Base-by-base conservation (phyloP, 1,140 invertebrate genomes). In the Mizuhopecten yessoensis region DNA sequence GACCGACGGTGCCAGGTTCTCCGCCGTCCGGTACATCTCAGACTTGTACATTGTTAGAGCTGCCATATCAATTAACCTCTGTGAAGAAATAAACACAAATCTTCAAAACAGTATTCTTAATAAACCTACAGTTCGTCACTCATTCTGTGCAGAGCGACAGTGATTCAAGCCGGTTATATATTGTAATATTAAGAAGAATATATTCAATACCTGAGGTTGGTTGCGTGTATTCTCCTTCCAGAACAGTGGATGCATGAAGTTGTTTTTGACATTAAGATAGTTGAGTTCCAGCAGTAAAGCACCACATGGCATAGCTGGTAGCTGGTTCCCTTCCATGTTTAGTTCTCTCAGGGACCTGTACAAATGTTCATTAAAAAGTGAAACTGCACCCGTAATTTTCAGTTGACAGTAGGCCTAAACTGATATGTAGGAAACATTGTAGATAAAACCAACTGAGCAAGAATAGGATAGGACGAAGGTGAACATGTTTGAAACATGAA, bases 161-260 rank as follows among this genome's bases (percentile, higher is more conserved):
- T n/a, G n/a, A n/a, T n/a, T n/a, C n/a, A n/a, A n/a, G n/a, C n/a
- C n/a, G n/a, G n/a, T n/a, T n/a, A n/a, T n/a, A n/a, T n/a, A n/a
- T n/a, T n/a, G n/a, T n/a, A n/a, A n/a, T n/a, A n/a, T n/a, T n/a
- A n/a, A n/a, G n/a, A n/a, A n/a, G n/a, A n/a, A n/a, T n/a, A n/a
- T n/a, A n/a, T n/a, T n/a, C n/a, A n/a, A n/a, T 93, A 96, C 96
- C 95, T 96, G 95, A 15, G 95, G 95, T 39, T 95, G 90, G 88
- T 95, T 95, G 17, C 90, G 91, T 7, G 94, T 95, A 90, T 95
- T 94, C 42, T 96, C 96, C 86, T 94, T 94, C 96, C 96, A 96
- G 89, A 96, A 96, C 34, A 96, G 89, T 10, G 96, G 96, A 92
- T 96, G 96, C 95, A 96, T 96, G 89, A 96, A 96, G 90, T 96